Percentiles rank a stretch among this genome's conserved stretches.
Conservation (phyloP, 2,797 vertebrate species). For the Urosaurus nigricauda region DNA sequence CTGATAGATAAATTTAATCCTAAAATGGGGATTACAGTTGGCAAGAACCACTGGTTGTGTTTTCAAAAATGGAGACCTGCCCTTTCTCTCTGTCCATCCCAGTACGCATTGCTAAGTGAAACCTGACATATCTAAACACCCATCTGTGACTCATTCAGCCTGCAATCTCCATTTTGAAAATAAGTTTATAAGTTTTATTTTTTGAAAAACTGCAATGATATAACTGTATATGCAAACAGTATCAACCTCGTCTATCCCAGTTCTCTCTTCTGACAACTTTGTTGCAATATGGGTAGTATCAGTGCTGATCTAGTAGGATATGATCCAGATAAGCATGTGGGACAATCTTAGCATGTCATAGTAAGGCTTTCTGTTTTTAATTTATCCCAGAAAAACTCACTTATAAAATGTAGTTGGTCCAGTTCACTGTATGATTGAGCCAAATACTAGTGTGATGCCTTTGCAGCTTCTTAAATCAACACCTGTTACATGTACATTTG, state of each 20-base stretch:
- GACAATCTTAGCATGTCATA: background rate
- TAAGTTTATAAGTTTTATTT: background rate
- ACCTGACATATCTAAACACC: background rate
- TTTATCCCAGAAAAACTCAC: background rate
- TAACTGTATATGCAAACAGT: background rate
- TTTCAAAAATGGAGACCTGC: background rate
- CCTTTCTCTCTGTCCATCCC: too few relatives aligned
- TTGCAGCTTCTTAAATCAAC: background rate
- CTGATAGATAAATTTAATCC: background rate
- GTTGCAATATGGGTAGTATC: background rate
- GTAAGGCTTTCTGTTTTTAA: background rate
- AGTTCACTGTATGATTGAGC: background rate
- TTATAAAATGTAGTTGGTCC: background rate
- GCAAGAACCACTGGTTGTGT: background rate
- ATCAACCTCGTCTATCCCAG: background rate
- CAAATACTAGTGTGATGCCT: too few relatives aligned
- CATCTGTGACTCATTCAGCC: background rate
- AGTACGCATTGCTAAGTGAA: background rate
- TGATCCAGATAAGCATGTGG: background rate
- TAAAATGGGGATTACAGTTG: background rate
- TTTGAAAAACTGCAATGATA: background rate
- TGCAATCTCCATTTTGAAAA: background rate
- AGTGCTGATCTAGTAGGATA: background rate
- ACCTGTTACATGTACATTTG: background rate
- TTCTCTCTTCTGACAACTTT: background rate